Evolutionary conservation across 2,888 invertebrate species (phyloP), one percentile per base, ranked within the genome.

Genomic region (Chelonus formosanus): DNA sequence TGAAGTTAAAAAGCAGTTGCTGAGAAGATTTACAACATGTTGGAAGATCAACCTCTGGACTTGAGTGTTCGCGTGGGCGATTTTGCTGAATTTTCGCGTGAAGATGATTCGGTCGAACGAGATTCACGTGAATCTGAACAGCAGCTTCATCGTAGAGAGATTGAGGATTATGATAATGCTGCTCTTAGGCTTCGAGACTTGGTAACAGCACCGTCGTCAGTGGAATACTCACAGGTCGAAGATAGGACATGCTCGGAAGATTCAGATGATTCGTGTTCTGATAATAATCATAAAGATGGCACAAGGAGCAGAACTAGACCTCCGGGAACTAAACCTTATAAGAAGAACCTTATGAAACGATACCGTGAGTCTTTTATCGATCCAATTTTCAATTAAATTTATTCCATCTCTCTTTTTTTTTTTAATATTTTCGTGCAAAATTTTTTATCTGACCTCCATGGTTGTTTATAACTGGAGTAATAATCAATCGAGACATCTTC

Each of bases 341-440:
- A 96, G 89, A 96, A 96, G 85, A 94, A 91, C 80, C 90, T 96
- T 79, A 95, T 96, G 90, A 93, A 93, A 87, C 88, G 96, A 90
- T 96, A 94, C 87, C 91, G 96, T 96, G 91, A 96, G 96, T 93
- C 67, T 56, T n/a, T 40, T 40, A 40, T 40, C 40, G 40, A 5
- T 4, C 40, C 40, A 40, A 40, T 40, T 40, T 4, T 5, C 6
- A 40, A 40, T 40, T 6, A 40, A 5, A 5, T 40, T 40, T 5
- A 40, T 40, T 40, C 5, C 4, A 5, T 5, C 40, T 5, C 40
- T 40, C 6, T 40, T 40, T 40, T 5, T 40, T 40, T 40, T 6
- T 40, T 40, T 1, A 4, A 40, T 20, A 20, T 20, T 20, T 20
- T 5, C 40, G 3, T 5, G 3, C 4, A 40, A 40, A 40, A 40